Evolutionary conservation across 2,113 vertebrate genomes (phyloP).

Genomic region (Cinclus cinclus): DNA sequence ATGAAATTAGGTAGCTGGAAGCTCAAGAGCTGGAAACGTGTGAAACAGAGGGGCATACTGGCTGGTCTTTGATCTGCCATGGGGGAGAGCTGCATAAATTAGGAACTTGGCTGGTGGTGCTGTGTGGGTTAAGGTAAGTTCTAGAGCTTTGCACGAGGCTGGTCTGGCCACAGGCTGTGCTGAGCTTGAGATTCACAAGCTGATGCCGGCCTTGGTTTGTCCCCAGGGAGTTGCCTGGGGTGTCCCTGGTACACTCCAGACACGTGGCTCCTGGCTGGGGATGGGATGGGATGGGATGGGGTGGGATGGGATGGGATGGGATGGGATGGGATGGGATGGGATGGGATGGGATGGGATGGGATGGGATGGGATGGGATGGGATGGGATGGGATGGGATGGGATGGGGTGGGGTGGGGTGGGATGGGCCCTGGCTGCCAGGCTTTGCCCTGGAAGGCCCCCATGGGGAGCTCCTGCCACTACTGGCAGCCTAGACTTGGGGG

Average conservation of each 20-base stretch:
- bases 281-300: neutral
- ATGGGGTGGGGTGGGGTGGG: neutral
- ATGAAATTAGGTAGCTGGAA: neutral
- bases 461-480: neutral
- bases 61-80: neutral
- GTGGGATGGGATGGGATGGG: neutral
- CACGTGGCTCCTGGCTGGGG: neutral
- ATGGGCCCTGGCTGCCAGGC: neutral
- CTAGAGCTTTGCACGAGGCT: fast-evolving
- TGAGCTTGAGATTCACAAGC: neutral
- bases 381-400: neutral
- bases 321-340: neutral
- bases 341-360: neutral
- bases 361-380: neutral
- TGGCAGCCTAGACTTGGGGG: neutral
- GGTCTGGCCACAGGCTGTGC: fast-evolving
- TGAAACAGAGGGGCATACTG: neutral
- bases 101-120: neutral
- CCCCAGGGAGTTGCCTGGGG: too few species aligned
- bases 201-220: neutral
- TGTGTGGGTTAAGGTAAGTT: neutral
- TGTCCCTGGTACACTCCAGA: neutral
- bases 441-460: too few species aligned
- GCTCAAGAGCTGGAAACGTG: neutral
- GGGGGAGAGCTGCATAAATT: neutral